phyloP scores from a whole-genome alignment of 2,113 vertebrate species.

The Pterophyllum scalare region DNA sequence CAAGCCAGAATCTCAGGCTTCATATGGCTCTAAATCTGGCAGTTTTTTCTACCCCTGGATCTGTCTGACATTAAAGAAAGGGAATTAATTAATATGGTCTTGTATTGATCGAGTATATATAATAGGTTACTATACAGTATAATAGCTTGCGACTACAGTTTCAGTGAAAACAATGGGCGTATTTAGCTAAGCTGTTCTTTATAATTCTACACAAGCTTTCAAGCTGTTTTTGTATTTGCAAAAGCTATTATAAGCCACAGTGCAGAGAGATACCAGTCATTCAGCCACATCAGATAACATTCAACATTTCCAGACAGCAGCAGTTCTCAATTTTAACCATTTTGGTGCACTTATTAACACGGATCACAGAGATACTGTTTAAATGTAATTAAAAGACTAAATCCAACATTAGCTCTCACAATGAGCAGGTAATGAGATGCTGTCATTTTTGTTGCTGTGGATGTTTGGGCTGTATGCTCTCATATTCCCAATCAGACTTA shows the following conservation, averaged over 20 bases:
- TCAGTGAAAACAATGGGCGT: no score
- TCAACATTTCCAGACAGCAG: not conserved
- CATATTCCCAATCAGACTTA: not conserved
- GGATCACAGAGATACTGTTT: not conserved
- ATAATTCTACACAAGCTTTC: not conserved
- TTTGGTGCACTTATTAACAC: not conserved
- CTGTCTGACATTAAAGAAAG: not conserved
- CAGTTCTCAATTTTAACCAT: not conserved
- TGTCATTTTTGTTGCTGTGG: not conserved
- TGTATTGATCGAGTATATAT: not conserved
- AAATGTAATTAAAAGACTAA: slow-evolving; percentile 8
- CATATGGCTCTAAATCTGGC: not conserved
- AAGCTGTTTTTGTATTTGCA: not conserved
- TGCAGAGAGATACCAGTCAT: not conserved
- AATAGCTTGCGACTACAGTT: not conserved
- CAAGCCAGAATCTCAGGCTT: not conserved
- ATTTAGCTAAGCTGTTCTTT: not conserved
- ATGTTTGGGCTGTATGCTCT: not conserved
- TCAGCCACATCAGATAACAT: not conserved
- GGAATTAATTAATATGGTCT: not conserved
- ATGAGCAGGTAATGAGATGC: not conserved
- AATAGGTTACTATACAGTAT: not conserved
- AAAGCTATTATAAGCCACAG: not conserved
- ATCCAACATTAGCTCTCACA: not conserved
- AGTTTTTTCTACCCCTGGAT: not conserved